These are phyloP conservation scores for Cosmopolites sordidus DNA, from an alignment of 2,888 invertebrate species.

Conservation along the genomic window DNA sequence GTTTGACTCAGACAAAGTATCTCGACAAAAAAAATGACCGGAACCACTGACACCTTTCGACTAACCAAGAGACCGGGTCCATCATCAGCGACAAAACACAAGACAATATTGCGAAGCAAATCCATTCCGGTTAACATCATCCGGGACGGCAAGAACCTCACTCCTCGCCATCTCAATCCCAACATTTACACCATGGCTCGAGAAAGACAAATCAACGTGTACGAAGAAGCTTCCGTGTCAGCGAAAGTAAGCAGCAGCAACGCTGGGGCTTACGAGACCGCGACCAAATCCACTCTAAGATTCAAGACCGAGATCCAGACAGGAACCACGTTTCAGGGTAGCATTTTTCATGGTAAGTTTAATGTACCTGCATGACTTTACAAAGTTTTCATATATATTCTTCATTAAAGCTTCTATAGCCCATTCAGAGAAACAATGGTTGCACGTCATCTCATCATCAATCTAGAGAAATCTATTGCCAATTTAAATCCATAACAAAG, in stretches of 20 bases:
- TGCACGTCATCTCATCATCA: too few relatives aligned
- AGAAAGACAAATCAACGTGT: conserved; percentile 40
- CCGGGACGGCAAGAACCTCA: conserved; percentile 45
- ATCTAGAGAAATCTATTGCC: too few relatives aligned
- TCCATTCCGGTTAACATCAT: conserved; percentile 19
- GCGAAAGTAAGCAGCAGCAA: conserved; percentile 6
- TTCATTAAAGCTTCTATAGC: too few relatives aligned
- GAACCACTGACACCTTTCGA: conserved; percentile 4
- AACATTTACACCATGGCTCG: conserved; percentile 38
- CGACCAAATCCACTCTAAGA: conserved; percentile 12
- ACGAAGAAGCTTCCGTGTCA: conserved; percentile 22
- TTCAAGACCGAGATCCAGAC: conserved; percentile 13
- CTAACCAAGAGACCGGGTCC: conserved; percentile 6
- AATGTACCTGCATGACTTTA: not conserved
- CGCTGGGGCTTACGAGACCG: not conserved
- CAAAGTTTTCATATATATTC: not conserved
- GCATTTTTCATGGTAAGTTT: conserved; percentile 12
- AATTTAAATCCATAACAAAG: too few relatives aligned
- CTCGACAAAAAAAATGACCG: not conserved
- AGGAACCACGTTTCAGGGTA: conserved; percentile 9
- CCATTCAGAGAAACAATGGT: too few relatives aligned
- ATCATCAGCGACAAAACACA: conserved; percentile 6
- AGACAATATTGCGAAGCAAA: conserved; percentile 21
- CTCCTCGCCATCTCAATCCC: conserved; percentile 47
- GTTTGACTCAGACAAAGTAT: too few relatives aligned